Percentiles rank a stretch among this genome's conserved stretches.
Evolutionary conservation across 2,888 invertebrate species (phyloP).

Genomic region (Epinotia demarniana): DNA sequence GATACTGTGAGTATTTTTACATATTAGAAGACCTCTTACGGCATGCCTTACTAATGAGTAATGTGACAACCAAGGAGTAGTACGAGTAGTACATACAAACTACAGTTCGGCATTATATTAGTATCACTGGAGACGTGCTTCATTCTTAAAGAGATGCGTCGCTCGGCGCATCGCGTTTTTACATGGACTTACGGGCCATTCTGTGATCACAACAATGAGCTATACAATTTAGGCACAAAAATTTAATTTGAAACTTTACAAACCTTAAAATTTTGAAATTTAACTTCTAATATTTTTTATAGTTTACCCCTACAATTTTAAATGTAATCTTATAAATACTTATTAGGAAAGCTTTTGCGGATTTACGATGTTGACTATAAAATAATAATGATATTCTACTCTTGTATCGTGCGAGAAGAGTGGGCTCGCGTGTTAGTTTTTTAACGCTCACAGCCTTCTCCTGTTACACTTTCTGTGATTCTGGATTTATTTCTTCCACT

Average conservation of each 20-base stretch:
- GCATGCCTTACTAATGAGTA: slow-evolving; percentile 78
- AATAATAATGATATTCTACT: slow-evolving; percentile 68
- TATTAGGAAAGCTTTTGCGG: slow-evolving; percentile 76
- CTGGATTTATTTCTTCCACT: slow-evolving; percentile 49
- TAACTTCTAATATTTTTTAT: slow-evolving; percentile 76
- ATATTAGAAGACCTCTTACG: slow-evolving; percentile 70
- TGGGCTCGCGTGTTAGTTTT: slow-evolving; percentile 57
- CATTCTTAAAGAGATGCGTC: slow-evolving; percentile 44
- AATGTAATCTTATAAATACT: slow-evolving; percentile 60
- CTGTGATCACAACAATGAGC: slow-evolving; percentile 58
- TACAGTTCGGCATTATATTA: slow-evolving; percentile 55
- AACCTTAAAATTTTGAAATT: slow-evolving; percentile 57
- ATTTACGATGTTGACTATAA: slow-evolving; percentile 83
- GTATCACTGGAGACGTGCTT: slow-evolving; percentile 62
- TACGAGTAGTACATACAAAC: slow-evolving; percentile 48
- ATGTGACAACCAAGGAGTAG: slow-evolving; percentile 63
- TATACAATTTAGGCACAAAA: slow-evolving; percentile 60
- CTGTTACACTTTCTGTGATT: slow-evolving; percentile 17
- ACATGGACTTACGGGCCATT: slow-evolving; percentile 44
- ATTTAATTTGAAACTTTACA: slow-evolving; percentile 59
- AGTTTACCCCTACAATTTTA: slow-evolving; percentile 75
- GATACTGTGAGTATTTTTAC: slow-evolving; percentile 74
- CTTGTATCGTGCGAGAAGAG: slow-evolving; percentile 52
- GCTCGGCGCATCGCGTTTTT: slow-evolving; percentile 11
- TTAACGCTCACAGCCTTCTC: background rate